These are phyloP conservation scores for Lamprotornis superbus DNA, from an alignment of 2,113 vertebrate species.

Conservation along the genomic window DNA sequence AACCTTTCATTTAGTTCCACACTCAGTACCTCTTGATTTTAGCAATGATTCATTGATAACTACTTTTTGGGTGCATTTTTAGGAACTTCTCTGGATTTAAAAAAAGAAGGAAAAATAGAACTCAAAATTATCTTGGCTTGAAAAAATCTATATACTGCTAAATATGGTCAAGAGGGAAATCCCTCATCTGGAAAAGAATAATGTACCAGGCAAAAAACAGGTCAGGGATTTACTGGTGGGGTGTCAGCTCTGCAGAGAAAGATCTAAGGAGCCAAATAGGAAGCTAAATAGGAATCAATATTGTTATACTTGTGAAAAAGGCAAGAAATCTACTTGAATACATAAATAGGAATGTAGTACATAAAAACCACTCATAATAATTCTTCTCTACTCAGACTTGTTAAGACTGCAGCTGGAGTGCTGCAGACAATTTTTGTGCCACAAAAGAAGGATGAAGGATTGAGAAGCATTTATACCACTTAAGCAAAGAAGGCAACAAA, in stretches of 20 bases:
- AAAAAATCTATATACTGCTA: neutral
- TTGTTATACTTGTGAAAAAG: neutral
- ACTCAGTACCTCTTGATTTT: neutral
- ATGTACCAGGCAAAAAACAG: neutral
- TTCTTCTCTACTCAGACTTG: neutral
- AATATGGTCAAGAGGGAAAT: neutral
- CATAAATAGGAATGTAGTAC: neutral
- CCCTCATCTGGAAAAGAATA: neutral
- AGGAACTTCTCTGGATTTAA: neutral
- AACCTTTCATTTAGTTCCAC: neutral
- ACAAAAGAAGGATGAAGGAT: neutral
- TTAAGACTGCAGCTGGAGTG: neutral
- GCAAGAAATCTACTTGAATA: neutral
- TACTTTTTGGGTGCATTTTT: neutral
- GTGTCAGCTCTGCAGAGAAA: neutral
- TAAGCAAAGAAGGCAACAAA: neutral
- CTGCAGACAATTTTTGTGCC: neutral
- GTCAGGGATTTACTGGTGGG: neutral
- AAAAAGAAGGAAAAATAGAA: neutral
- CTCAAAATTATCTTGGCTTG: neutral
- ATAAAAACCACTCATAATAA: neutral
- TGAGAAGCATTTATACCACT: neutral
- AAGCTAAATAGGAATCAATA: neutral
- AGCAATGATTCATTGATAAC: neutral
- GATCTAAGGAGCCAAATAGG: neutral